phyloP scores from a whole-genome alignment of 2,888 invertebrate species.

The Synergus japonicus region DNA sequence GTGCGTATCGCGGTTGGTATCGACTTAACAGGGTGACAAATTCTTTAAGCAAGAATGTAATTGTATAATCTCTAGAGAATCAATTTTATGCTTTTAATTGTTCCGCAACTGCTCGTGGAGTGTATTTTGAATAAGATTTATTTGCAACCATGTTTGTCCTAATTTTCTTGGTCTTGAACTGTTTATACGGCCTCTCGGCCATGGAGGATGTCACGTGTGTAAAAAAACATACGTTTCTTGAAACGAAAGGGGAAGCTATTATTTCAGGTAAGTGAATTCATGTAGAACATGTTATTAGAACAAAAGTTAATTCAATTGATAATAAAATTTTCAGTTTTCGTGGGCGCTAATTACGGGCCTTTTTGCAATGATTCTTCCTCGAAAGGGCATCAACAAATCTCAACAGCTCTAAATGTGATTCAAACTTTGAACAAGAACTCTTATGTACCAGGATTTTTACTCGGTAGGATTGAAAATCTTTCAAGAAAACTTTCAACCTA shows the following conservation, averaged over 20 bases:
- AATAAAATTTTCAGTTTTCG: conserved; percentile 67
- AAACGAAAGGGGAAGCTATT: conserved; percentile 70
- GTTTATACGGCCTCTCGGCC: conserved; percentile 52
- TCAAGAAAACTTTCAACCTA: conserved; percentile 15
- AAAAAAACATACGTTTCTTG: conserved; percentile 68
- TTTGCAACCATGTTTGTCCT: conserved; percentile 13
- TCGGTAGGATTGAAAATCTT: conserved; percentile 69
- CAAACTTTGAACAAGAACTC: conserved; percentile 74
- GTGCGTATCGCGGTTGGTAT: conserved; percentile 57
- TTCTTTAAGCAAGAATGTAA: neutral
- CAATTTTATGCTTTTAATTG: neutral
- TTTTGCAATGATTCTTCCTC: conserved; percentile 73
- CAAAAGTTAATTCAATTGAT: too few species aligned
- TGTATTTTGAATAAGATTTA: neutral
- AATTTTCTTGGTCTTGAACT: conserved; percentile 48
- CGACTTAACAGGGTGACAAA: conserved; percentile 63
- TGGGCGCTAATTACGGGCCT: conserved; percentile 74
- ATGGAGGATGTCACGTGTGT: conserved; percentile 61
- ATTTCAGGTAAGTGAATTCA: conserved; percentile 65
- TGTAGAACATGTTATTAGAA: too few species aligned
- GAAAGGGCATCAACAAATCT: conserved; percentile 74
- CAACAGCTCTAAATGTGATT: conserved; percentile 74
- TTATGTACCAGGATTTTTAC: conserved; percentile 72
- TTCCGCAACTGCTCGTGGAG: neutral
- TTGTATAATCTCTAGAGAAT: neutral